phyloP scores from a whole-genome alignment of 1,140 invertebrate genomes.

The Drepana arcuata region DNA sequence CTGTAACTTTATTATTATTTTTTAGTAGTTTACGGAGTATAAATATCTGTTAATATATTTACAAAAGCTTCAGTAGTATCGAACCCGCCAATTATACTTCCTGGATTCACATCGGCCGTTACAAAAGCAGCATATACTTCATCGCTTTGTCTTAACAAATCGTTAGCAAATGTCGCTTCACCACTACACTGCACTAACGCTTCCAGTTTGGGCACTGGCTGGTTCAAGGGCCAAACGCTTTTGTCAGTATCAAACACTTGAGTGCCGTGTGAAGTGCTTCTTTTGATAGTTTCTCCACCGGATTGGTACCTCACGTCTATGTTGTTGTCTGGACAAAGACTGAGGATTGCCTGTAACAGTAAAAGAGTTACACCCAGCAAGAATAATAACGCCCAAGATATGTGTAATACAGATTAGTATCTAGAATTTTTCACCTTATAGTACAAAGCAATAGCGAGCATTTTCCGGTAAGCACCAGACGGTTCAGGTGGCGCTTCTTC shows the following conservation, averaged over 20 bases:
- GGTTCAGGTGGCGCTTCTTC: slow-evolving; percentile 74
- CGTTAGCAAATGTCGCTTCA: slow-evolving; percentile 78
- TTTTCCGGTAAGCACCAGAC: slow-evolving; percentile 74
- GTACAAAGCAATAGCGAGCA: slow-evolving; percentile 75
- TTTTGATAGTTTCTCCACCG: slow-evolving; percentile 67
- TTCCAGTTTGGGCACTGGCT: slow-evolving; percentile 81
- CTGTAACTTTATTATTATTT: too few species aligned
- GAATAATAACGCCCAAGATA: too few species aligned
- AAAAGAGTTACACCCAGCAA: too few species aligned
- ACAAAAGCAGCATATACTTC: slow-evolving; percentile 80
- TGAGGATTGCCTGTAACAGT: slow-evolving; percentile 69
- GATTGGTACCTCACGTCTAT: slow-evolving; percentile 57
- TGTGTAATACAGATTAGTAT: too few species aligned
- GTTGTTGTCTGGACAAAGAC: slow-evolving; percentile 53
- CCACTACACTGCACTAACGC: slow-evolving; percentile 74
- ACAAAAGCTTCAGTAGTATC: slow-evolving; percentile 76
- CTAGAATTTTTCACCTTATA: slow-evolving; percentile 84
- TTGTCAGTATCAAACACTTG: slow-evolving; percentile 79
- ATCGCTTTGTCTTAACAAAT: slow-evolving; percentile 69
- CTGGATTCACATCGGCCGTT: slow-evolving; percentile 41
- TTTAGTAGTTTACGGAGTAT: too few species aligned
- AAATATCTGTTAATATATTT: too few species aligned
- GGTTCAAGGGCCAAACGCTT: slow-evolving; percentile 78
- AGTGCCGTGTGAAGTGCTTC: slow-evolving; percentile 76
- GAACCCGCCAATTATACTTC: slow-evolving; percentile 69